Evolutionary conservation across 2,797 vertebrate genomes (phyloP), one percentile per base, ranked within the genome.

Genomic region (Pipistrellus pygmaeus): DNA sequence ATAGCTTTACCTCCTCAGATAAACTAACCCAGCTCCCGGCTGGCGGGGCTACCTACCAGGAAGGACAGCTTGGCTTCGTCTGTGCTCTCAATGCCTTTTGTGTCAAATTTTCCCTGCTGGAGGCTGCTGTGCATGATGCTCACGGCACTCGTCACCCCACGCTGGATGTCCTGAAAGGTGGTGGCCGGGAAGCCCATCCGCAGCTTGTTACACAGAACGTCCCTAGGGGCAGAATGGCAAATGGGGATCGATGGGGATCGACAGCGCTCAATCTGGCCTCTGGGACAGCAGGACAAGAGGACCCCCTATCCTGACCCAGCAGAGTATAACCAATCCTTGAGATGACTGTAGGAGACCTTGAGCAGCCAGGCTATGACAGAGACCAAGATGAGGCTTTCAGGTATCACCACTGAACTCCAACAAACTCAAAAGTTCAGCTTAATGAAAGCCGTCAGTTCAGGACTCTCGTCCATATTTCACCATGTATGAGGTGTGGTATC

Each of bases 71-170:
- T 99, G 95, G 99, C 99, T 27, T 99, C 98, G 0, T 99, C 99
- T 0, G 99, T 98, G 96, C 99, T 99, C 97, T 99, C 99, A 2
- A 99, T 99, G 98, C 99, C 99, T 96, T 99, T 98, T 2, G 99
- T 99, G 97, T 99, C 99, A 0, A 99, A 99, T 97, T 99, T 99
- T 78, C 99, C 99, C 97, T 99, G 99, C 97, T 99, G 99, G 41
- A 99, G 98, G 97, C 99, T 99, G 99, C 99, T 99, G 95, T 99
- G 99, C 99, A 99, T 99, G 97, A 99, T 98, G 97, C 98, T 99
- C 97, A 99, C 99, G 0, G 99, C 99, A 18, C 99, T 99, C 97
- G 99, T 99, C 89, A 99, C 99, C 0, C 99, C 99, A 0, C 99
- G 99, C 98, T 99, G 99, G 98, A 99, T 99, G 98, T 99, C 99